These are phyloP conservation scores for Hystrix cristata DNA, from an alignment of 2,113 vertebrate species.

Conservation along the genomic window DNA sequence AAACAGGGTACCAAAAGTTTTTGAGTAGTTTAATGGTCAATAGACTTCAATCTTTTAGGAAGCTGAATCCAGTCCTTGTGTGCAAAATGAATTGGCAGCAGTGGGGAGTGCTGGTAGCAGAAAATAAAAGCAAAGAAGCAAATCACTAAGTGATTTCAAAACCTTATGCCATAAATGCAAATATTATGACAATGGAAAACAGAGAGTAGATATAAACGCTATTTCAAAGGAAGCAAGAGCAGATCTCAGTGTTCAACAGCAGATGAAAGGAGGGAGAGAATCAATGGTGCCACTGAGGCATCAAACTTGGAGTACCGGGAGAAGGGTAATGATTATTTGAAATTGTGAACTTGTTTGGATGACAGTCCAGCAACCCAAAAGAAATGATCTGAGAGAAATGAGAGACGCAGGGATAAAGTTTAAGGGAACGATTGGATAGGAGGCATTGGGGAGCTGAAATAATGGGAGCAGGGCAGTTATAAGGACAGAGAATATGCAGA, in stretches of 20 bases:
- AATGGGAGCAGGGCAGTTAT: neutral
- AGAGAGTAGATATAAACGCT: neutral
- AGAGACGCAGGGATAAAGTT: neutral
- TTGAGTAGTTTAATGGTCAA: neutral
- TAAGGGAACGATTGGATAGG: neutral
- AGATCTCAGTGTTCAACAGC: neutral
- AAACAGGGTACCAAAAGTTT: neutral
- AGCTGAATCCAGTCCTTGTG: constrained; percentile 4
- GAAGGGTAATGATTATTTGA: constrained; percentile 18
- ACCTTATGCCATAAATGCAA: constrained; percentile 36
- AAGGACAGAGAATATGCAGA: constrained; percentile 27
- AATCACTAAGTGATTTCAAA: constrained; percentile 44
- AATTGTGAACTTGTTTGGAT: constrained; percentile 7
- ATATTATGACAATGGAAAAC: neutral
- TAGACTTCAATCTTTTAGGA: constrained; percentile 46
- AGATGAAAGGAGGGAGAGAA: neutral
- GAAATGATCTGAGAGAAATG: neutral
- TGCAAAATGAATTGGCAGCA: neutral
- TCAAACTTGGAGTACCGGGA: neutral
- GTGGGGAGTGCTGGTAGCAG: neutral
- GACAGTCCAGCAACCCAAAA: neutral
- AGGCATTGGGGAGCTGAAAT: neutral
- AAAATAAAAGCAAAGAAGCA: neutral
- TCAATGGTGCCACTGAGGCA: neutral
- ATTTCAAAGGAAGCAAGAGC: constrained; percentile 10